Conservation (phyloP, 37 sponge, comb jelly and placozoan species). For the Tethya wilhelma region DNA sequence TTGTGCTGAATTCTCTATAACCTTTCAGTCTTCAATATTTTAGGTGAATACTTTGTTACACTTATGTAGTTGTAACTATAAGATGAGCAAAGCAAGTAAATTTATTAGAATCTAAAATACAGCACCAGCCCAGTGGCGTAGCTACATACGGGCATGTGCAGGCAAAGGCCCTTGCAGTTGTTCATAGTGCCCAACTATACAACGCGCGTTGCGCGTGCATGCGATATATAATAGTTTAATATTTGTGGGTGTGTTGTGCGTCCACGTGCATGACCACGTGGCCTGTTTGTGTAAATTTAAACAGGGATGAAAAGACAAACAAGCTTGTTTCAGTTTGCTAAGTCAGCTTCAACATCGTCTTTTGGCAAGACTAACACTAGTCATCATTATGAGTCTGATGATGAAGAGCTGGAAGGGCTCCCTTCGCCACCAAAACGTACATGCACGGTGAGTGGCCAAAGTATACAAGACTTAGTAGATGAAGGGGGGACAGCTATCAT, state of each 20-base stretch:
- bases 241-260: too few relatives aligned
- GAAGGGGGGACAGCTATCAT: background rate
- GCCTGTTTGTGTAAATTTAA: background rate
- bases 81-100: too few relatives aligned
- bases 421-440: background rate
- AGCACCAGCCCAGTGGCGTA: conserved; percentile 47
- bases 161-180: conserved; percentile 14
- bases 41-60: too few relatives aligned
- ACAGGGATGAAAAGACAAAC: background rate
- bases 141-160: conserved; percentile 11
- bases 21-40: too few relatives aligned
- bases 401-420: background rate
- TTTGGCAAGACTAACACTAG: background rate
- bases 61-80: too few relatives aligned
- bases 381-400: background rate
- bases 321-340: background rate
- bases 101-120: too few relatives aligned
- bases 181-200: background rate
- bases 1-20: too few relatives aligned
- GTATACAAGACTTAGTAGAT: background rate
- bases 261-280: too few relatives aligned
- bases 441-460: background rate
- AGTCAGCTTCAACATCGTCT: background rate
- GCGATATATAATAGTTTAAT: too few relatives aligned
- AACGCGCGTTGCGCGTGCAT: background rate